phyloP scores from a whole-genome alignment of 2,888 invertebrate species.

The Tetanocera ferruginea region DNA sequence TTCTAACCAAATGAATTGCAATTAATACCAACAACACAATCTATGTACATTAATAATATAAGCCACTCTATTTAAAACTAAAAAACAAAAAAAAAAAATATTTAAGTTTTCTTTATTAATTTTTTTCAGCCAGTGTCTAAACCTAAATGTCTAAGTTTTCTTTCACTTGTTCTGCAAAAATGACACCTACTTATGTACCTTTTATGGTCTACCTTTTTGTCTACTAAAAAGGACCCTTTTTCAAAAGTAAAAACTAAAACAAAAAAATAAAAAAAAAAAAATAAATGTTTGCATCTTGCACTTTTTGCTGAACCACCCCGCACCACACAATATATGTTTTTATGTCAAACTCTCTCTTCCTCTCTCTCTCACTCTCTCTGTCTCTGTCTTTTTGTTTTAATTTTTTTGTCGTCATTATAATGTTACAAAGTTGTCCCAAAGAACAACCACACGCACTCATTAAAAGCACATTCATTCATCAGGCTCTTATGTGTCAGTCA shows the following conservation, averaged over 20 bases:
- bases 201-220: constrained; percentile 5
- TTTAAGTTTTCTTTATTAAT: background rate
- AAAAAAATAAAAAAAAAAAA: background rate
- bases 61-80: background rate
- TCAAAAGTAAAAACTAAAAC: background rate
- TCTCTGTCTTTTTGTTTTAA: background rate
- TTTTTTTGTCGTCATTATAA: background rate
- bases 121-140: background rate
- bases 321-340: constrained; percentile 4
- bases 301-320: constrained; percentile 28
- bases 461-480: background rate
- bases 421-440: no score
- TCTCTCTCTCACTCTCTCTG: background rate
- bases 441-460: background rate
- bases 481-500: background rate
- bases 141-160: background rate
- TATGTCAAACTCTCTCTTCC: background rate
- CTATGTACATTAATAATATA: constrained; percentile 14
- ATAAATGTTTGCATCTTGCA: constrained; percentile 9
- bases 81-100: background rate
- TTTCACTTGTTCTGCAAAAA: constrained; percentile 5
- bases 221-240: constrained; percentile 10
- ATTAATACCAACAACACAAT: background rate
- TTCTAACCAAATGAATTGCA: background rate
- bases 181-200: background rate